phyloP scores from a whole-genome alignment of 2,113 vertebrate genomes.

The Nycticorax nycticorax region DNA sequence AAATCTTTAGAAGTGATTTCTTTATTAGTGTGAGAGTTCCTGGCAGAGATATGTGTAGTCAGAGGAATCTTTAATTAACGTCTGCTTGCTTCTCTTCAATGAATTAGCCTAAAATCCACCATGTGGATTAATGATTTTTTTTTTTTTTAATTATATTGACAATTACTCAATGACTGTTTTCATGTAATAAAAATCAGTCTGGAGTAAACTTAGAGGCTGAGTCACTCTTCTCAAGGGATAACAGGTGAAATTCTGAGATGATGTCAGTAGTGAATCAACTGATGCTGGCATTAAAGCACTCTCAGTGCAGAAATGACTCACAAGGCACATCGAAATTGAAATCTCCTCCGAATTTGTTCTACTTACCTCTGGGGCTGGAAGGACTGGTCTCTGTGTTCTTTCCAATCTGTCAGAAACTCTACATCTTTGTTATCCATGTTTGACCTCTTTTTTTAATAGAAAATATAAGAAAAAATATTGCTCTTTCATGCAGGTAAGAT shows the following conservation, averaged over 20 bases:
- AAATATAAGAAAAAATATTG: not conserved
- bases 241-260: conserved; percentile 7
- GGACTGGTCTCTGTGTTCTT: not conserved
- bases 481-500: not conserved
- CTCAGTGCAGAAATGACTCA: not conserved
- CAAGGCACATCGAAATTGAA: conserved; percentile 2
- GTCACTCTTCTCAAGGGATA: not conserved
- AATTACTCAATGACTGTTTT: not conserved
- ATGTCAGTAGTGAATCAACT: conserved; percentile 7
- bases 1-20: not conserved
- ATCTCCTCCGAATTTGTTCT: not conserved
- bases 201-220: not conserved
- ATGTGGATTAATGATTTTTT: not conserved
- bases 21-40: not conserved
- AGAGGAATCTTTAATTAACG: conserved; percentile 5
- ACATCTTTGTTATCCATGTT: not conserved
- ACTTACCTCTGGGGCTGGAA: not conserved
- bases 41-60: not conserved
- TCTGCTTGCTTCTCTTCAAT: not conserved
- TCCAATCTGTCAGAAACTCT: not conserved
- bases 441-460: not conserved
- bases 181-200: conserved; percentile 2
- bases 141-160: not conserved
- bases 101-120: not conserved
- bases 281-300: conserved; percentile 1